phyloP scores from a whole-genome alignment of 2,113 vertebrate genomes.

The Nannospalax galili region DNA sequence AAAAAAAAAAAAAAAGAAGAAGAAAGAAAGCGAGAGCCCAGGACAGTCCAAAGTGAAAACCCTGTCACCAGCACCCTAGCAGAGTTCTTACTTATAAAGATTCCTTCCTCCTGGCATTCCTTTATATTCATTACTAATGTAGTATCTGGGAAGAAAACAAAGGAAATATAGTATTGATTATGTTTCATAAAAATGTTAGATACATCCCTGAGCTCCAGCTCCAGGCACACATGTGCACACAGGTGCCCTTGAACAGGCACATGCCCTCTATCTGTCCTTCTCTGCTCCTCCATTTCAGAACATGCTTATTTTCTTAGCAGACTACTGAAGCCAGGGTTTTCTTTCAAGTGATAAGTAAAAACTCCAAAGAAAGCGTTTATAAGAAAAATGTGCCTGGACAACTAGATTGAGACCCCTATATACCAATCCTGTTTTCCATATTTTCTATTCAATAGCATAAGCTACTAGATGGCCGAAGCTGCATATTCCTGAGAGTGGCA shows the following conservation, averaged over 20 bases:
- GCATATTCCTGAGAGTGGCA: background rate
- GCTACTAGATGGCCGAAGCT: background rate
- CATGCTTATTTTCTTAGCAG: background rate
- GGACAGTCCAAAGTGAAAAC: conserved; percentile 19
- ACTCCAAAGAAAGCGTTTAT: conserved; percentile 20
- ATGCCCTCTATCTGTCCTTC: too few species aligned
- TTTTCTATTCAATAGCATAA: background rate
- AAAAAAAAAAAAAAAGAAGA: background rate
- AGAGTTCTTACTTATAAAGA: conserved; percentile 93
- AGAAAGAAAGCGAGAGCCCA: background rate
- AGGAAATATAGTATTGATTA: conserved; percentile 42
- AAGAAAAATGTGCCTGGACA: background rate
- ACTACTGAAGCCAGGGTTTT: background rate
- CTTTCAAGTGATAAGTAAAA: background rate
- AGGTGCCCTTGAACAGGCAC: accelerated
- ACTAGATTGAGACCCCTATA: background rate
- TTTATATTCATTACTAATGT: conserved; percentile 93
- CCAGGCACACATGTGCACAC: background rate
- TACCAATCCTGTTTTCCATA: background rate
- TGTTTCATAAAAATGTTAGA: background rate
- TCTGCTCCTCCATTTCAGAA: background rate
- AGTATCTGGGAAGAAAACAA: conserved; percentile 91
- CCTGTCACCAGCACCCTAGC: background rate
- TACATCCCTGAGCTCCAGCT: background rate
- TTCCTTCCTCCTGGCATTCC: conserved; percentile 91